These are phyloP conservation scores for Pollenia griseotomentosa DNA, from an alignment of 2,888 invertebrate species.

Conservation along the genomic window DNA sequence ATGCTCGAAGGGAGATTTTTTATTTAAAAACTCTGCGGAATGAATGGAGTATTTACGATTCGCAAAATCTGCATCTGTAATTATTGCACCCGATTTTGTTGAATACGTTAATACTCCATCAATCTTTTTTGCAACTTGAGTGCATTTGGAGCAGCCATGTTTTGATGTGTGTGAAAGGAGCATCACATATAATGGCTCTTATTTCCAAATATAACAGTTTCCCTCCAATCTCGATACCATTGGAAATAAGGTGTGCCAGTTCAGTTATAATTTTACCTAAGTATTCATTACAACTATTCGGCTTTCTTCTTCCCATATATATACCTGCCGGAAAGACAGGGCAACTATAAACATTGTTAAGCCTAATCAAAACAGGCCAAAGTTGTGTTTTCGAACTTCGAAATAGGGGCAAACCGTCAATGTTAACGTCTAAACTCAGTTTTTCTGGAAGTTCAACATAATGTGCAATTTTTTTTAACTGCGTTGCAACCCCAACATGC, in stretches of 20 bases:
- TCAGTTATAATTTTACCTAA: constrained; percentile 4
- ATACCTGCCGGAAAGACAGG: background rate
- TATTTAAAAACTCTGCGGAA: background rate
- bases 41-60: constrained; percentile 7
- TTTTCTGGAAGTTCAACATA: background rate
- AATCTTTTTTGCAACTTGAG: too few relatives aligned
- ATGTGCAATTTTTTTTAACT: background rate
- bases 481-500: background rate
- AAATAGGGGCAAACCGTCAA: background rate
- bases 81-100: constrained; percentile 18
- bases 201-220: background rate
- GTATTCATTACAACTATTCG: constrained; percentile 9
- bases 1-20: constrained; percentile 19
- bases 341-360: background rate
- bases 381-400: too few relatives aligned
- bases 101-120: background rate
- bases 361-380: background rate
- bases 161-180: constrained; percentile 17
- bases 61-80: constrained; percentile 21
- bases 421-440: background rate
- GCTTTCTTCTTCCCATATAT: constrained; percentile 6
- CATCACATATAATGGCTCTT: constrained; percentile 20
- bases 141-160: too few relatives aligned
- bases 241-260: background rate
- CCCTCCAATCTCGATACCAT: background rate